Percentiles rank a stretch among this genome's conserved stretches.
Evolutionary conservation across 2,113 vertebrate species (phyloP).

Genomic region (Aramus guarauna): DNA sequence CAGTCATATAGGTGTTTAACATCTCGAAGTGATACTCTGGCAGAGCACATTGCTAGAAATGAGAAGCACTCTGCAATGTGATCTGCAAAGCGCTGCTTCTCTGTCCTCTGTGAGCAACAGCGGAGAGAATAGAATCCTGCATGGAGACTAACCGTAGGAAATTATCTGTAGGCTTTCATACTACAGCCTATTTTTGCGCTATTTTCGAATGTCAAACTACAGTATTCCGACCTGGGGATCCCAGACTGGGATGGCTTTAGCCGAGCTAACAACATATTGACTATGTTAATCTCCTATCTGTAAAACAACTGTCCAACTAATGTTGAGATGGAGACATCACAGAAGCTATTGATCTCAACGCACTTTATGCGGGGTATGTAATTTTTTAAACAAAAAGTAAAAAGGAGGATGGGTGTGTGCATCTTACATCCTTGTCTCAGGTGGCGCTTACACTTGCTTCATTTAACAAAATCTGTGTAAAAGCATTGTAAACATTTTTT

Average conservation of each 20-base stretch:
- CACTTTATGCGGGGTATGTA: not conserved
- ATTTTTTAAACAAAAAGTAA: not conserved
- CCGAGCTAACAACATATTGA: not conserved
- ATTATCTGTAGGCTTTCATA: not conserved
- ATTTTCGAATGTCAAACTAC: not conserved
- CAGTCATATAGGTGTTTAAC: not conserved
- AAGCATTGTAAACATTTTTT: not conserved
- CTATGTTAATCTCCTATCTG: not conserved
- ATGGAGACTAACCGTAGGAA: not conserved
- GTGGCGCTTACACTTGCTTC: not conserved
- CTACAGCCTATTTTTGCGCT: not conserved
- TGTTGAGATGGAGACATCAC: not conserved
- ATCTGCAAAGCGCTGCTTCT: not conserved
- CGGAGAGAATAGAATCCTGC: not conserved
- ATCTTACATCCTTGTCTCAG: not conserved
- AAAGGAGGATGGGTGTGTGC: not conserved
- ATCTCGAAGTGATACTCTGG: not conserved
- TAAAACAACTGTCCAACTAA: not conserved
- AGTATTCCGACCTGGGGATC: not conserved
- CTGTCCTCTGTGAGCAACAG: not conserved
- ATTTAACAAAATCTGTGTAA: not conserved
- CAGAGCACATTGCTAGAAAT: not conserved
- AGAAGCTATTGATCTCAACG: not conserved
- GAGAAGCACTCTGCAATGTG: not conserved
- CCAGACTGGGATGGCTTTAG: not conserved